phyloP scores from a whole-genome alignment of 2,797 vertebrate genomes.

The Furcifer pardalis region DNA sequence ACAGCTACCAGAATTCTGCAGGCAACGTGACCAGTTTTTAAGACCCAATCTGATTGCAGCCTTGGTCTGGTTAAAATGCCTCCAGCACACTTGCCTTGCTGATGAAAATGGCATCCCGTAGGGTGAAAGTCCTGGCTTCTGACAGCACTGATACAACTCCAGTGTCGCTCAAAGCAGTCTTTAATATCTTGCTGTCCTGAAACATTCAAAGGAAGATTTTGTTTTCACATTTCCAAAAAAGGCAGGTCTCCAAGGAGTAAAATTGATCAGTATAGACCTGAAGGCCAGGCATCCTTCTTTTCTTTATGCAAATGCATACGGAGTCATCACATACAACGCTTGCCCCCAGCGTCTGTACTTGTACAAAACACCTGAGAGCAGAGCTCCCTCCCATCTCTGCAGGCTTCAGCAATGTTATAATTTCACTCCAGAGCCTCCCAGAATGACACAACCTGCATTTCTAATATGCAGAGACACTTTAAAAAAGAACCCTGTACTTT shows the following conservation, averaged over 20 bases:
- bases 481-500: not conserved
- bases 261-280: not conserved
- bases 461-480: slow-evolving; percentile 7
- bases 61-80: not conserved
- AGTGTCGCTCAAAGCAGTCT: not conserved
- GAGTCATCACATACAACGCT: not conserved
- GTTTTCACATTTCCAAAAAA: not conserved
- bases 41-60: not conserved
- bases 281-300: not conserved
- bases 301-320: not conserved
- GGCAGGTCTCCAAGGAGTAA: not conserved
- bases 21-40: too few species aligned
- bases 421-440: slow-evolving; percentile 14
- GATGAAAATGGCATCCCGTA: not conserved
- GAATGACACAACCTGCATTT: not conserved
- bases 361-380: not conserved
- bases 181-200: not conserved
- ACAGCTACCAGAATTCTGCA: too few species aligned
- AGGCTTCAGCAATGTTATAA: slow-evolving; percentile 7
- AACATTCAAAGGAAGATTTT: not conserved
- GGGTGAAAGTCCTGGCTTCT: not conserved
- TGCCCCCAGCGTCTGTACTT: not conserved
- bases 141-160: not conserved
- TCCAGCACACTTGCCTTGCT: not conserved
- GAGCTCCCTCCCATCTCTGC: not conserved